These are phyloP conservation scores for Sminthurinus signatus DNA, from an alignment of 1,140 invertebrate species.

Conservation along the genomic window DNA sequence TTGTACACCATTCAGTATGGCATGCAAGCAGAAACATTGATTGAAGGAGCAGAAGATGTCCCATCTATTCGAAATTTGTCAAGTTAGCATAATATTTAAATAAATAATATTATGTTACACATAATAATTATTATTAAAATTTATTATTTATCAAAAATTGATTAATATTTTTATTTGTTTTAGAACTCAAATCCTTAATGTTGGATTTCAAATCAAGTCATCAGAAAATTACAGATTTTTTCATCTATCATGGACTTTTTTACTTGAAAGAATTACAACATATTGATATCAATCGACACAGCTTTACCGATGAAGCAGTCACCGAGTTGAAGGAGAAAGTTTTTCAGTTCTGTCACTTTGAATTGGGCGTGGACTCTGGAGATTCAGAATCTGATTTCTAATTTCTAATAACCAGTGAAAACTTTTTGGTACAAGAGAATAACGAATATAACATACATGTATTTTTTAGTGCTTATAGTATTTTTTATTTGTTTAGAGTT, in stretches of 20 bases:
- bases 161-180: not conserved
- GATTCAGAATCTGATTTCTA: too few relatives aligned
- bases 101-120: not conserved
- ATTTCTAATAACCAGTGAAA: too few relatives aligned
- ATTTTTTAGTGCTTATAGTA: too few relatives aligned
- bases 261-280: constrained; percentile 1
- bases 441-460: too few relatives aligned
- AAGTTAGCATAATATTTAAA: not conserved
- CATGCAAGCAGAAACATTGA: not conserved
- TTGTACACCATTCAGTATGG: not conserved
- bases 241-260: constrained; percentile 1
- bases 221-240: constrained; percentile 5
- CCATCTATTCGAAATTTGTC: constrained; percentile 6
- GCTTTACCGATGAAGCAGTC: too few relatives aligned
- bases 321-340: too few relatives aligned
- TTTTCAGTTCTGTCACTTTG: too few relatives aligned
- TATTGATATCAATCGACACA: constrained; percentile 6
- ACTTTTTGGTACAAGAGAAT: too few relatives aligned
- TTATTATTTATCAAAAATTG: not conserved
- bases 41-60: not conserved
- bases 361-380: too few relatives aligned
- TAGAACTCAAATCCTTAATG: not conserved
- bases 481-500: too few relatives aligned
- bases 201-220: not conserved
- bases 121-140: too few relatives aligned